Evolutionary conservation across 2,113 vertebrate genomes (phyloP).

Genomic region (Sphaerodactylus townsendi): DNA sequence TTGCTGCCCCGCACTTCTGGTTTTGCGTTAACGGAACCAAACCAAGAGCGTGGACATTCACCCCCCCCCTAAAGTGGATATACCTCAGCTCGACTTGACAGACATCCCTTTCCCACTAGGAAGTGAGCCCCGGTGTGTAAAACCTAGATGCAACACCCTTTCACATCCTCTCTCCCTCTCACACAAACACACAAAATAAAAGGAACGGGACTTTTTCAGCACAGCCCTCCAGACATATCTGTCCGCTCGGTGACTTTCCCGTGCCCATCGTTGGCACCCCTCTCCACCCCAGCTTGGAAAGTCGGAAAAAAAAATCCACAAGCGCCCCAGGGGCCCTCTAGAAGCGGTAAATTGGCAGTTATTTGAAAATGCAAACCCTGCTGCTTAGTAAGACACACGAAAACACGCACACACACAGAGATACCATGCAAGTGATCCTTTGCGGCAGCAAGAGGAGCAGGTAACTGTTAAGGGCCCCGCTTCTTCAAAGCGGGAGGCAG

Average conservation of each 20-base stretch:
- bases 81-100: neutral
- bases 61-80: neutral
- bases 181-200: neutral
- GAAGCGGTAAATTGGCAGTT: constrained; percentile 55
- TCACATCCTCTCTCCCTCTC: accelerated
- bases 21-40: neutral
- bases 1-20: too few species aligned
- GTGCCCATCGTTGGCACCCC: neutral
- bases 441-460: constrained; percentile 58
- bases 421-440: constrained; percentile 42
- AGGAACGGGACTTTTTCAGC: constrained; percentile 5
- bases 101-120: neutral
- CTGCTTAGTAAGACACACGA: constrained; percentile 61
- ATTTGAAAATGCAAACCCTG: constrained; percentile 63
- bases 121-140: constrained; percentile 31
- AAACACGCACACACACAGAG: constrained; percentile 30
- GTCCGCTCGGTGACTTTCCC: accelerated
- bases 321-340: constrained; percentile 7
- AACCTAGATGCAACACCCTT: constrained; percentile 26
- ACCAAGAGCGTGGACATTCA: neutral
- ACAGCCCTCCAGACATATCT: neutral
- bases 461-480: neutral
- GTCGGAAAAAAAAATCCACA: neutral
- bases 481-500: neutral
- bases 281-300: neutral